Evolutionary conservation across 2,888 invertebrate genomes (phyloP), one percentile per base, ranked within the genome.

Genomic region (Tetragonisca angustula): DNA sequence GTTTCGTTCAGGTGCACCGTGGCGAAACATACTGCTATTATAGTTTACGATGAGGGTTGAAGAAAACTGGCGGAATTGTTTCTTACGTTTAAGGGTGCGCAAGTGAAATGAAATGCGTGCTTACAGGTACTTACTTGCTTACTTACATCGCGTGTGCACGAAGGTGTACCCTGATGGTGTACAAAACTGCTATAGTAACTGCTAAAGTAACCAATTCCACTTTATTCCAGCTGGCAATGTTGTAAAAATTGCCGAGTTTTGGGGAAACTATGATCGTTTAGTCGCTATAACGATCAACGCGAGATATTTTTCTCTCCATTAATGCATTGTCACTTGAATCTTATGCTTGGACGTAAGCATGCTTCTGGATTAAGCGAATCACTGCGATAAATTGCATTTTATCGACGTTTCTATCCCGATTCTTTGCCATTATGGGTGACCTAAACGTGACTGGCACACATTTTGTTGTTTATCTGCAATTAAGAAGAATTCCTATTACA

Each of bases 1-100:
- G 81, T 71, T 64, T 68, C 67, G 81, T 86, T 88, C 87, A 85
- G 85, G 83, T 89, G 87, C 84, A 82, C 68, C 81, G 67, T 81
- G 32, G 79, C 84, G 81, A 88, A 88, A 74, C 62, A 83, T 76
- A 71, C 76, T 78, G 85, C 79, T 69, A 88, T 84, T 81, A 85
- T 69, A 59, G 54, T 85, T 86, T 83, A 83, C 76, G 86, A 82
- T 52, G 59, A 75, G 78, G 74, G 69, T 56, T 49, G n/a, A 79
- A 61, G 77, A 76, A 87, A 81, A 87, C 68, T 43, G 73, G n/a
- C 68, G 74, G 54, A 84, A 84, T 70, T 69, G 61, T 73, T 75
- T 76, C 83, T 86, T 75, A 61, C 69, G 15, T 65, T 62, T 54
- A 70, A 32, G 54, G 21, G 61, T 43, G 43, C 52, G 77, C 84